Base-by-base conservation (phyloP, 2,888 invertebrate genomes). In the Drosophila kuntzei region DNA sequence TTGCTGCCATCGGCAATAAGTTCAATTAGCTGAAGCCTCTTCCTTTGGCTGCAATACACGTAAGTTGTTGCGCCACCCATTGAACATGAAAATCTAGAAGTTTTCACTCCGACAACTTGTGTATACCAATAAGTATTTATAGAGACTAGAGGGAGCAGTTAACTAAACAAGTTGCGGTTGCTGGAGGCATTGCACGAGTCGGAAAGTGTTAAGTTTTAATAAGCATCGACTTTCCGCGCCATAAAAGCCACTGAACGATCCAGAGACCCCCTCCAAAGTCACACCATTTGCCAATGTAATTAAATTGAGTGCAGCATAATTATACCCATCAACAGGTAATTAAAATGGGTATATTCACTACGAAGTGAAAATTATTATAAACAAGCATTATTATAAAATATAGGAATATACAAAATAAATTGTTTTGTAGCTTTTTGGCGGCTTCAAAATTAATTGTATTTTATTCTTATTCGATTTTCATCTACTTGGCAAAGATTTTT, bases 281-380 rank as follows among this genome's bases (percentile, higher is more conserved):
- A 49, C 67, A 74, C 72, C 67, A 79, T 85, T 87, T 61, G 80
- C 68, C 68, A 67, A 41, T 67, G 77, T 86, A 85, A 87, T 86
- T 86, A 79, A 83, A 86, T 81, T 85, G 86, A 83, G 86, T 80
- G 87, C 74, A 79, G 69, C 80, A 79, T 75, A 79, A 85, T 77
- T 73, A 72, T 72, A 51, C 76, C 76, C 63, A 47, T 9, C 0
- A 6, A 29, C 5, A 6, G 36, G 8, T 7, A 22, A 12, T 4
- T n/a, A 16, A 6, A 9, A 12, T 20, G 29, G 39, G 29, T 14
- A 41, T 39, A 32, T 32, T 14, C 7, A 29, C n/a, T 25, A n/a
- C n/a, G n/a, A n/a, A n/a, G n/a, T n/a, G n/a, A n/a, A n/a, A n/a
- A n/a, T n/a, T n/a, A n/a, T n/a, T n/a, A n/a, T n/a, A n/a, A n/a